Conservation (phyloP, 2,113 vertebrate species). For the Cyrtonyx montezumae region DNA sequence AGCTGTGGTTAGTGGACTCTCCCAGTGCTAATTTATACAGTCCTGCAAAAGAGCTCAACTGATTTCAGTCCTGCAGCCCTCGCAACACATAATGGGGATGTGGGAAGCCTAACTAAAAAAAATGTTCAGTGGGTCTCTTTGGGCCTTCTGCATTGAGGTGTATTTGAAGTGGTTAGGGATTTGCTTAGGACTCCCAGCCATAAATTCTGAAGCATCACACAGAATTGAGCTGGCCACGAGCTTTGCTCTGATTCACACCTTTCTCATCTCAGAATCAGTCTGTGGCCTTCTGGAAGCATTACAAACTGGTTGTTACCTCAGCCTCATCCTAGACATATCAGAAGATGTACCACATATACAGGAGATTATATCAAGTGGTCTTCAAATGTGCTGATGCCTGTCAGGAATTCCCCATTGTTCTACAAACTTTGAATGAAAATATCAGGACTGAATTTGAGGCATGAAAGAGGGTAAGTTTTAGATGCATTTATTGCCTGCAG, state of each 20-base stretch:
- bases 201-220: neutral
- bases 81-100: neutral
- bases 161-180: neutral
- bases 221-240: neutral
- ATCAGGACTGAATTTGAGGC: neutral
- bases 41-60: neutral
- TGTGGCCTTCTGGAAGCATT: neutral
- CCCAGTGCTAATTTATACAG: fast-evolving
- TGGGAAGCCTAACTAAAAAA: neutral
- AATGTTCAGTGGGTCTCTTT: neutral
- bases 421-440: neutral
- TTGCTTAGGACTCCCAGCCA: neutral
- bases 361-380: neutral
- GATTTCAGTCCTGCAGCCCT: neutral
- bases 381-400: neutral
- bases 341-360: neutral
- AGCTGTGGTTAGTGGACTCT: neutral
- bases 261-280: neutral
- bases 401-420: neutral
- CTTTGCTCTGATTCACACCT: neutral
- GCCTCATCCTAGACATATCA: neutral
- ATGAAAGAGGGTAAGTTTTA: neutral
- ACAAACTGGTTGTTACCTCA: neutral
- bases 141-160: neutral
- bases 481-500: neutral